Evolutionary conservation across 2,113 vertebrate genomes (phyloP), one percentile per base, ranked within the genome.

Genomic region (Xenus cinereus): DNA sequence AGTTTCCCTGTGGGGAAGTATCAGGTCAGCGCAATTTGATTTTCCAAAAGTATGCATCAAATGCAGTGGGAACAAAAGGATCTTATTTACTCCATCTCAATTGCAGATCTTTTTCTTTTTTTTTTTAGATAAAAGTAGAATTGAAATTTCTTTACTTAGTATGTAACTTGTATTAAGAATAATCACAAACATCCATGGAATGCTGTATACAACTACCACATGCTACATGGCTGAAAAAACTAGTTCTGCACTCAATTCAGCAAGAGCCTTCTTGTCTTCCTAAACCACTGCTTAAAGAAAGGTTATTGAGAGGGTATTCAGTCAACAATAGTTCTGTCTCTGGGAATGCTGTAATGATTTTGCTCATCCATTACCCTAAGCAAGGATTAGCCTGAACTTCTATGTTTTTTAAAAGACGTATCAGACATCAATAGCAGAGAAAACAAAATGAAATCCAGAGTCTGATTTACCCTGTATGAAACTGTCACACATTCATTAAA

Each of bases 271-370:
- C 75, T 59, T 81, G 87, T 74, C 75, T 90, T 80, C 89, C 43
- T 76, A 90, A 90, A 87, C 53, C 56, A 45, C 62, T 93, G 69
- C 94, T 95, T 86, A 77, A 95, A 96, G 89, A 96, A 97, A 96
- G 96, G 94, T 97, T 95, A 97, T 91, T 96, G 92, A 95, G 95
- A 94, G 95, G 91, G 94, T 96, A 96, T 97, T 95, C 93, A 97
- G 96, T 96, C 90, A 92, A 97, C 92, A 96, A 93, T 89, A 85
- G 94, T 95, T 92, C 93, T 91, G 2, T 95, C 87, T 84, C 94
- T 82, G 67, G 62, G 82, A 93, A 95, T 71, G 85, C 81, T 89
- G 80, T 88, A 95, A 96, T 88, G 94, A 91, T 86, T 96, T 95
- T 94, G 74, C 67, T 91, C 87, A 94, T 92, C 95, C 93, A 90